Base-by-base conservation (phyloP, 2,888 invertebrate species). In the Andrena dorsata region DNA sequence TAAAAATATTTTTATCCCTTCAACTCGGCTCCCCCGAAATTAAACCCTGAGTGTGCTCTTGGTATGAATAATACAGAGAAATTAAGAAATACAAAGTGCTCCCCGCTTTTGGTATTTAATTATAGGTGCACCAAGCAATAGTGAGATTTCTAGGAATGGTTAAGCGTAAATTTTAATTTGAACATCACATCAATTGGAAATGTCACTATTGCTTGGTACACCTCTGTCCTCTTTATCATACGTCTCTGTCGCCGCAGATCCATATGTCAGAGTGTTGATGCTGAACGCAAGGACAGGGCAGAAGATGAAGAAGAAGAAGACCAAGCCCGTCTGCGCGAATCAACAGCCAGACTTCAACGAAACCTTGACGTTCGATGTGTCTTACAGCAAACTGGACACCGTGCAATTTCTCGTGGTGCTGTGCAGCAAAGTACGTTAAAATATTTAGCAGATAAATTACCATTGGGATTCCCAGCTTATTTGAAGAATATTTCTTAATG, bases 311-410 rank as follows among this genome's bases (percentile, higher is more conserved):
- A 94, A 94, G 85, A 94, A 92, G 69, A 94, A 93, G 86, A 94
- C 94, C 0, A 90, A 91, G 73, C 84, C 88, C 7, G 80, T 93
- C 23, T 82, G 79, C 5, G 91, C 90, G 2, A 90, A 90, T 0
- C 83, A 88, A n/a, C 92, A 93, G 16, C 93, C 94, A 2, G 93
- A 94, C 72, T 94, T 94, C 84, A 94, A 94, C 78, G 94, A 94
- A 84, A 94, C 94, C 2, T 86, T 94, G 13, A 94, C 94, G 2
- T 94, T 94, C 83, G 94, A 94, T 83, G 85, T 94, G 47, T 89
- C 92, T 30, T 89, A 88, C 49, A 88, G 91, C 80, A 94, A 94
- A 83, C 89, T 94, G 26, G 94, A 94, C 76, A 89, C 88, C 4
- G 91, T 94, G 13, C 93, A 94, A 80, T 94, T 94, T 84, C 89